Evolutionary conservation across 2,888 invertebrate genomes (phyloP).

Genomic region (Ophion ellenae): DNA sequence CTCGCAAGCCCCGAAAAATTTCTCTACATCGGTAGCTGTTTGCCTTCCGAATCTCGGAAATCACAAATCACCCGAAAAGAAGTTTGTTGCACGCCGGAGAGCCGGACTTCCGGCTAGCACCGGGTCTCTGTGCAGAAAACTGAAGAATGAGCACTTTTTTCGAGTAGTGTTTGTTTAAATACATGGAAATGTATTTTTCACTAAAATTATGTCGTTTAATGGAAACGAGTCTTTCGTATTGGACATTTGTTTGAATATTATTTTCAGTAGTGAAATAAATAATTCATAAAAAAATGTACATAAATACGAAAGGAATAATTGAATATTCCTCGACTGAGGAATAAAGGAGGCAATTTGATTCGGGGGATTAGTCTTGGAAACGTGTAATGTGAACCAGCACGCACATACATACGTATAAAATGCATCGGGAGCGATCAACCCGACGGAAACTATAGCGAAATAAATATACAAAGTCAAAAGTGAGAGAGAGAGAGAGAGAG

Average conservation of each 20-base stretch:
- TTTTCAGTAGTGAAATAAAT: neutral
- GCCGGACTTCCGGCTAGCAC: constrained; percentile 61
- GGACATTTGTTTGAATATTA: neutral
- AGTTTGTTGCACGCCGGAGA: constrained; percentile 73
- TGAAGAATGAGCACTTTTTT: neutral
- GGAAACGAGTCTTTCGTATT: neutral
- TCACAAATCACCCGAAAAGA: constrained; percentile 75
- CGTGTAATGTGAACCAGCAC: constrained; percentile 42
- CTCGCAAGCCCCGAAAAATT: constrained; percentile 44
- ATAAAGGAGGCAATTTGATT: constrained; percentile 23
- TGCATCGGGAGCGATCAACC: constrained; percentile 50
- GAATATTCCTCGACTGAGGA: neutral
- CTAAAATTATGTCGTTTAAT: neutral
- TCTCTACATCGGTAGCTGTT: constrained; percentile 60
- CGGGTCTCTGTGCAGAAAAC: neutral
- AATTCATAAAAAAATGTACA: neutral
- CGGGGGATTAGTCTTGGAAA: constrained; percentile 45
- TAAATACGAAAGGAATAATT: neutral
- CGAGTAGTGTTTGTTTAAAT: constrained; percentile 7
- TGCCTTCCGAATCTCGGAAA: constrained; percentile 73
- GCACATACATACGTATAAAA: neutral
- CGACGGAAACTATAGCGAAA: constrained; percentile 21
- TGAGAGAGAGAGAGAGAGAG: constrained; percentile 63
- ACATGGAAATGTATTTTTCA: neutral
- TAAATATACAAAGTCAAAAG: constrained; percentile 66